phyloP scores from a whole-genome alignment of 1,140 invertebrate genomes.

The Euwallacea similis region DNA sequence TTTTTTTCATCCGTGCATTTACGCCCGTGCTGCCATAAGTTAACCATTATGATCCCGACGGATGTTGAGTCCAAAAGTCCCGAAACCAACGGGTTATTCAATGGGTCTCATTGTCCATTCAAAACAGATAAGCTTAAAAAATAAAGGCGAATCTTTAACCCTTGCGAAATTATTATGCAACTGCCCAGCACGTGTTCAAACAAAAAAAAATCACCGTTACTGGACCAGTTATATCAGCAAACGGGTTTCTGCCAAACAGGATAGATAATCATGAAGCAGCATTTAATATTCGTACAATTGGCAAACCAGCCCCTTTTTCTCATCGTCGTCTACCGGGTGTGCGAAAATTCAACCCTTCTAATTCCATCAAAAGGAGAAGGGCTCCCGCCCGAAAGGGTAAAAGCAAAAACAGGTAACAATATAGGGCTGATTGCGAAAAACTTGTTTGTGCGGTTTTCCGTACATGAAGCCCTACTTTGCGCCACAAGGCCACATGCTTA shows the following conservation, averaged over 20 bases:
- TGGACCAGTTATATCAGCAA: constrained; percentile 6
- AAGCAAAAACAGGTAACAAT: constrained; percentile 37
- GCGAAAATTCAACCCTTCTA: constrained; percentile 23
- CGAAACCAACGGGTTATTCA: too few species aligned
- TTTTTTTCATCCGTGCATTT: too few species aligned
- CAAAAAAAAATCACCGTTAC: constrained; percentile 11
- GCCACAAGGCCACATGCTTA: constrained; percentile 23
- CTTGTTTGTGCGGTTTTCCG: constrained; percentile 33
- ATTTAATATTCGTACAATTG: constrained; percentile 35
- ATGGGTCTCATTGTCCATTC: too few species aligned
- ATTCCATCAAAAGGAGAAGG: constrained; percentile 35
- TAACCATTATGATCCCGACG: too few species aligned
- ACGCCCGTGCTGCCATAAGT: too few species aligned
- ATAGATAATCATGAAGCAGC: constrained; percentile 8
- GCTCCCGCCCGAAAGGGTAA: constrained; percentile 30
- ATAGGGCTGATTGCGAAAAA: constrained; percentile 33
- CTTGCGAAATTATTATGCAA: constrained; percentile 26
- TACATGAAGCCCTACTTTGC: background rate
- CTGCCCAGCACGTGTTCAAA: constrained; percentile 10
- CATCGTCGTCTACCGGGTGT: constrained; percentile 5
- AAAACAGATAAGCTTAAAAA: too few species aligned
- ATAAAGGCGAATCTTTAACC: constrained; percentile 7
- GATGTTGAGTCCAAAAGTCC: too few species aligned
- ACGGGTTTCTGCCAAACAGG: constrained; percentile 20
- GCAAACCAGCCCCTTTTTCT: constrained; percentile 27